A percentile compares a stretch with the other conserved stretches of the same genome.
Conservation (phyloP, 2,888 invertebrate species). For the Phyllotreta striolata region DNA sequence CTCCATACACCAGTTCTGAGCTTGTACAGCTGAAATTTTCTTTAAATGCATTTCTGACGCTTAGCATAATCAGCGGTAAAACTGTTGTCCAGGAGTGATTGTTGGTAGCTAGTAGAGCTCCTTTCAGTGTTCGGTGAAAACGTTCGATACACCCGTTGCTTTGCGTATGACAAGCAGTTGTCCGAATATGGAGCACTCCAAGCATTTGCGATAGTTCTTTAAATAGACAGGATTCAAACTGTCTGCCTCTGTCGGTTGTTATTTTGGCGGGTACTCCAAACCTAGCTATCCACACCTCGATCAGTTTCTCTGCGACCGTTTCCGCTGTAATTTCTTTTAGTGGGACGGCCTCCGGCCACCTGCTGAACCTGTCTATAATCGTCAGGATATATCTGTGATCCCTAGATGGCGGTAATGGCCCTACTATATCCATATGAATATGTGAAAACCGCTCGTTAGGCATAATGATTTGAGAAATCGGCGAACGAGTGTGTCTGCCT, state of each 20-base stretch:
- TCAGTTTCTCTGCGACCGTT: background rate
- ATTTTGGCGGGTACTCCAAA: constrained; percentile 14
- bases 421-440: constrained; percentile 3
- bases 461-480: background rate
- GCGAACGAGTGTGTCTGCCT: background rate
- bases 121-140: constrained; percentile 57
- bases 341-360: background rate
- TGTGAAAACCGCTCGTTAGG: constrained; percentile 1
- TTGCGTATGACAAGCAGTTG: constrained; percentile 53
- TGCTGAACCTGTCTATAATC: background rate
- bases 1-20: constrained; percentile 52
- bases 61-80: constrained; percentile 14
- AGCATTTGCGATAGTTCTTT: constrained; percentile 38
- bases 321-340: background rate
- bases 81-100: constrained; percentile 41
- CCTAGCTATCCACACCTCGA: constrained; percentile 11
- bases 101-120: constrained; percentile 42
- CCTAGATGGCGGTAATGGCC: constrained; percentile 13
- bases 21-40: constrained; percentile 50
- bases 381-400: background rate
- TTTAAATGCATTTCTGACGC: constrained; percentile 37
- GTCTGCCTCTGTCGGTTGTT: constrained; percentile 38
- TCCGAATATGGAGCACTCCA: constrained; percentile 44
- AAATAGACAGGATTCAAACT: constrained; percentile 50
- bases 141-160: constrained; percentile 58